Base-by-base conservation (phyloP, 2,113 vertebrate species). In the Tachysurus vachellii region DNA sequence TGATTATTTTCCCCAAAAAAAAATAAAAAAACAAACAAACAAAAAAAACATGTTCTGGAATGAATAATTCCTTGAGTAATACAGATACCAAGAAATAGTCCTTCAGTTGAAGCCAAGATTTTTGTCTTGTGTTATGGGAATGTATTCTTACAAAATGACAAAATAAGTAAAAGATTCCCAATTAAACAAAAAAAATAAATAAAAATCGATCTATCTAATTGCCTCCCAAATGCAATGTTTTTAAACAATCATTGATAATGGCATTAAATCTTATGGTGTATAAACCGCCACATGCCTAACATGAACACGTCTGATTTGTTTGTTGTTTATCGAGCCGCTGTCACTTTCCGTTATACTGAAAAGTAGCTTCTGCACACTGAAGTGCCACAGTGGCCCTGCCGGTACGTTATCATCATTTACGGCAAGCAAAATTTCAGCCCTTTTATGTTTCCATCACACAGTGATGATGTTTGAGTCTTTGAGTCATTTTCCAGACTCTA, bases 361-460 rank as follows among this genome's bases (percentile, higher is more conserved):
- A 62, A 62, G 61, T 14, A 13, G 56, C 13, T 57, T 5, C 56
- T 57, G 26, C 11, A 28, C 66, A 70, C 64, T 31, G 4, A 28
- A 28, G 28, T 68, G 66, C 13, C 28, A 19, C 70, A 44, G 10
- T 23, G 23, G 9, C 36, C 42, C 23, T 47, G 21, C 42, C 53
- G 44, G 26, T 53, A 28, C 13, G 31, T 12, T 28, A 21, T 8
- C 50, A 80, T 56, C 14, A 56, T 79, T 79, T 5, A 14, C n/a
- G 17, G 10, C 28, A 17, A 56, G 50, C 84, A 61, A 36, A 2
- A 16, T 16, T 26, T 47, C 56, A 80, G 87, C 61, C 47, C 42
- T 61, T 59, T 61, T 26, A 28, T 28, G 54, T 61, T 10, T n/a
- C 31, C 71, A 54, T 85, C 83, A 85, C 68, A 61, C 36, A 62